Conservation (phyloP, 2,888 invertebrate genomes). For the Sesia bembeciformis region DNA sequence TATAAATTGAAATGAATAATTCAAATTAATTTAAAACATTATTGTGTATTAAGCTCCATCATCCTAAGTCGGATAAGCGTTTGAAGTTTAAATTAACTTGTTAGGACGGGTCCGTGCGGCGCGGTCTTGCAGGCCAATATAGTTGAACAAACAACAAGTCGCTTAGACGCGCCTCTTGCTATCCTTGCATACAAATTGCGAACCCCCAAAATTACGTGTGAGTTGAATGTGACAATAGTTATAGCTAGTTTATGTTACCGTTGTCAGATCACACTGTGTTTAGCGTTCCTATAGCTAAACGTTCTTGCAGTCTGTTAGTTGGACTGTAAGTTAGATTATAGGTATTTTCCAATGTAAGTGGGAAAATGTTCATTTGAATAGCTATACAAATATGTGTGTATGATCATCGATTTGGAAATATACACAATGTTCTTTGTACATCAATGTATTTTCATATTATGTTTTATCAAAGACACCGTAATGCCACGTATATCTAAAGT, state of each 20-base stretch:
- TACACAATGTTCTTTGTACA: too few species aligned
- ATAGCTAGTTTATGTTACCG: neutral
- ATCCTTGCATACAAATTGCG: constrained; percentile 50
- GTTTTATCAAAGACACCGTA: too few species aligned
- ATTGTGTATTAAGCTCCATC: constrained; percentile 35
- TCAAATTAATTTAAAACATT: constrained; percentile 39
- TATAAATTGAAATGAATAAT: constrained; percentile 16
- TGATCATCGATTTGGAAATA: too few species aligned
- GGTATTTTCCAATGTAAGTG: too few species aligned
- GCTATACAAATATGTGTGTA: too few species aligned
- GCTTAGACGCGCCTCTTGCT: constrained; percentile 23
- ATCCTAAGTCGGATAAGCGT: constrained; percentile 45
- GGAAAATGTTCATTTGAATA: too few species aligned
- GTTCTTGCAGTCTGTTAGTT: too few species aligned
- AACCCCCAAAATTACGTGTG: constrained; percentile 20
- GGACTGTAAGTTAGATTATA: too few species aligned
- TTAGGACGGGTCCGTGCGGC: constrained; percentile 34
- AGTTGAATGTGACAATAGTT: constrained; percentile 22
- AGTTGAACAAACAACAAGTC: constrained; percentile 42
- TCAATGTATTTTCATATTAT: too few species aligned
- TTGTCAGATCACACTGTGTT: too few species aligned
- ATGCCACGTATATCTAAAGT: too few species aligned
- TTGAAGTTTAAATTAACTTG: constrained; percentile 64
- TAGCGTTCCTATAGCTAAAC: too few species aligned
- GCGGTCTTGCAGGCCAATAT: constrained; percentile 24